Percentiles rank a stretch among this genome's conserved stretches.
Evolutionary conservation across 2,113 vertebrate genomes (phyloP).

Genomic region (Eretmochelys imbricata): DNA sequence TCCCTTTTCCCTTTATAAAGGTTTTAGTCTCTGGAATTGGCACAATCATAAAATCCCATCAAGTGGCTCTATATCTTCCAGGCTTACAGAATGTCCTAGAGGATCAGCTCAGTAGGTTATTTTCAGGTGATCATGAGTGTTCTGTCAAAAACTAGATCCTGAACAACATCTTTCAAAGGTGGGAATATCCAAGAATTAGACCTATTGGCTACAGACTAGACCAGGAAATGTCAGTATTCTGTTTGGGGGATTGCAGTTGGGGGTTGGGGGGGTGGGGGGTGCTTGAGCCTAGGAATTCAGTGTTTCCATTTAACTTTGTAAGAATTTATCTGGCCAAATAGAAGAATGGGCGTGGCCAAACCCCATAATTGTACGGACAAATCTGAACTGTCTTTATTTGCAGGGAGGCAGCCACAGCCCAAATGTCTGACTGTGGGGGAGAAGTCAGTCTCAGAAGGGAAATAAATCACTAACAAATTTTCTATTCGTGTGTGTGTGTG

Average conservation of each 20-base stretch:
- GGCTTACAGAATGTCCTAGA: background rate
- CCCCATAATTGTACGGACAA: background rate
- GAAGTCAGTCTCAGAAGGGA: background rate
- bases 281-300: background rate
- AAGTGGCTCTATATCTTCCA: background rate
- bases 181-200: background rate
- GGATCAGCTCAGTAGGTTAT: background rate
- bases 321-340: background rate
- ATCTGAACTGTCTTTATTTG: background rate
- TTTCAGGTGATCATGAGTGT: background rate
- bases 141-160: background rate
- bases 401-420: background rate
- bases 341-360: background rate
- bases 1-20: background rate
- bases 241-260: background rate
- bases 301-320: background rate
- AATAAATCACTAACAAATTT: background rate
- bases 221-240: background rate
- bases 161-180: background rate
- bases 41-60: background rate
- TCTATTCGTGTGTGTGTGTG: background rate
- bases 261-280: too few relatives aligned
- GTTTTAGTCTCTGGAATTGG: background rate
- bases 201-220: background rate
- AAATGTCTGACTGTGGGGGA: background rate